Evolutionary conservation across 2,888 invertebrate genomes (phyloP).

Genomic region (Morpho achilles): DNA sequence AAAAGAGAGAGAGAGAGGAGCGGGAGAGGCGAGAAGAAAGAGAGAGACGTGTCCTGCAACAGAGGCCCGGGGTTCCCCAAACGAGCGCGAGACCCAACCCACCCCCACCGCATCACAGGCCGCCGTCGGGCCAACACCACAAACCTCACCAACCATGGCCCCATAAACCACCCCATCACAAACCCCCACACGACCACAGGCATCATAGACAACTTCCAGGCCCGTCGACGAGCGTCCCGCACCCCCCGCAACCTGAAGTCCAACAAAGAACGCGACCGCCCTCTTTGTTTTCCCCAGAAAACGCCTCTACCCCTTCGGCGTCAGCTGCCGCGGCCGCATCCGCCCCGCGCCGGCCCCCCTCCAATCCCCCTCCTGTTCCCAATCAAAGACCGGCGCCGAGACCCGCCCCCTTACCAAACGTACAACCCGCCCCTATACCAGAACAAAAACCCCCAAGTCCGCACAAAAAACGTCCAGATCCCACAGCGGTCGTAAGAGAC

Average conservation of each 20-base stretch:
- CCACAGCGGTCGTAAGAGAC: constrained; percentile 54
- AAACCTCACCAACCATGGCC: constrained; percentile 59
- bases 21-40: constrained; percentile 65
- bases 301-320: constrained; percentile 71
- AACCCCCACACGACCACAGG: constrained; percentile 45
- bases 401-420: constrained; percentile 34
- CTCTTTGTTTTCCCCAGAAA: constrained; percentile 84
- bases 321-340: constrained; percentile 68
- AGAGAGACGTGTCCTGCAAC: constrained; percentile 40
- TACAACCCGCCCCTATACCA: constrained; percentile 43
- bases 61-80: constrained; percentile 33
- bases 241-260: constrained; percentile 33
- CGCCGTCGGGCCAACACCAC: constrained; percentile 46
- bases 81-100: constrained; percentile 28
- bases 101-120: constrained; percentile 49
- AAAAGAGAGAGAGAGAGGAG: constrained; percentile 81
- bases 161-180: constrained; percentile 60
- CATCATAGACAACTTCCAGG: constrained; percentile 33
- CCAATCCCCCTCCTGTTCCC: constrained; percentile 42
- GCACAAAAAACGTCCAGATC: constrained; percentile 54
- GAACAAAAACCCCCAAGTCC: constrained; percentile 50
- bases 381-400: constrained; percentile 35
- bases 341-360: constrained; percentile 47
- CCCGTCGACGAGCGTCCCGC: constrained; percentile 37
- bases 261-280: constrained; percentile 70